Base-by-base conservation (phyloP, 2,797 vertebrate genomes). In the Acrossocheilus wenchowensis region DNA sequence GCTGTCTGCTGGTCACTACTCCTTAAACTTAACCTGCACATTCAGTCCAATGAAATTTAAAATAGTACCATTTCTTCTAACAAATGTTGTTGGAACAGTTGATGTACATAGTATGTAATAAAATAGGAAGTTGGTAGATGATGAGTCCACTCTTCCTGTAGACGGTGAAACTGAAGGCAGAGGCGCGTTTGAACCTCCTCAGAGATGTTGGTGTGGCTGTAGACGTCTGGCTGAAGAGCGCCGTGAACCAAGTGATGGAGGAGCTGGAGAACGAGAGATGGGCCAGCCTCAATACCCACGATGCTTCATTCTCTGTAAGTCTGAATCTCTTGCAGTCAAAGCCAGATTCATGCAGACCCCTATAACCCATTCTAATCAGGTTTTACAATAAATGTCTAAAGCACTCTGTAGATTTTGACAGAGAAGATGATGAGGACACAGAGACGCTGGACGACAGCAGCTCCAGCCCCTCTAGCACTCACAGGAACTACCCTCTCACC, bases 211-310 rank as follows among this genome's bases (percentile, higher is more conserved):
- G 97, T 0, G 95, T 99, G 3, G 95, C 96, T 0, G 98, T 99
- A 79, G 97, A 99, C 84, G 97, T 97, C 0, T 99, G 98, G 98
- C 92, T 99, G 2, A 97, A 98, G 90, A 99, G 98, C 2, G 97
- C 98, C 10, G 99, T 99, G 97, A 99, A 98, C 93, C 97, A 99
- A 91, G 97, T 98, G 91, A 98, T 97, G 97, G 98, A 99, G 81
- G 98, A 99, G 78, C 95, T 99, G 94, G 98, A 99, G 90, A 99
- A 96, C 2, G 97, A 99, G 64, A 96, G 96, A 89, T 99, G 98
- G 97, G 97, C 97, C 81, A 94, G 93, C 0, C 94, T 96, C 72
- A 94, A 93, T 87, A 96, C 96, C 91, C 95, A 97, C 0, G 97
- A 98, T 91, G 94, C 97, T 23, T 95, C 96, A 0, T 97, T 97